Evolutionary conservation across 2,888 invertebrate species (phyloP).

Genomic region (Campoplex nolae): DNA sequence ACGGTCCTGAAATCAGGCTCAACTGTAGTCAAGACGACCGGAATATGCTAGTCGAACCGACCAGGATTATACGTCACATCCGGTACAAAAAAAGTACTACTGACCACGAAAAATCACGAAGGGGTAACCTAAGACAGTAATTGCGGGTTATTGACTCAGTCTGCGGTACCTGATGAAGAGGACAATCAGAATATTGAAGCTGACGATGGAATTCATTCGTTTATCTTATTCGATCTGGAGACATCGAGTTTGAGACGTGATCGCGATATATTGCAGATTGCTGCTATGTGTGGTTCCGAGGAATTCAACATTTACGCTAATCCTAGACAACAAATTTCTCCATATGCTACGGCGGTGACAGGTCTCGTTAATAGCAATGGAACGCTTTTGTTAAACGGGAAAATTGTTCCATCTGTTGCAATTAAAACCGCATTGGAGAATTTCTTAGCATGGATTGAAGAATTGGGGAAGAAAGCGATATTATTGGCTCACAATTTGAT

Average conservation of each 20-base stretch:
- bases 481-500: conserved; percentile 45
- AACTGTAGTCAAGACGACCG: too few species aligned
- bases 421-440: conserved; percentile 37
- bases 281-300: conserved; percentile 42
- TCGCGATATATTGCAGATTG: conserved; percentile 68
- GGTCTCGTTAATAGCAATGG: conserved; percentile 55
- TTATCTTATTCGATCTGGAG: conserved; percentile 64
- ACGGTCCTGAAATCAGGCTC: too few species aligned
- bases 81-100: too few species aligned
- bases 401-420: conserved; percentile 35
- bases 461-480: conserved; percentile 29
- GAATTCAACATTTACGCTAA: conserved; percentile 61
- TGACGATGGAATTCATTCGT: conserved; percentile 9
- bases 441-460: conserved; percentile 40
- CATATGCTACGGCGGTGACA: conserved; percentile 56
- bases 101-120: conserved; percentile 56
- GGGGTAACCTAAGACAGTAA: conserved; percentile 63
- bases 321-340: conserved; percentile 53
- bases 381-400: conserved; percentile 54
- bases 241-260: conserved; percentile 44
- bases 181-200: conserved; percentile 27
- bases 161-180: conserved; percentile 37
- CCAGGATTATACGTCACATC: too few species aligned
- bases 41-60: too few species aligned
- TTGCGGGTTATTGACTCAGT: conserved; percentile 51